Conservation (phyloP, 2,888 invertebrate genomes). For the Drosophila fulvimacula region DNA sequence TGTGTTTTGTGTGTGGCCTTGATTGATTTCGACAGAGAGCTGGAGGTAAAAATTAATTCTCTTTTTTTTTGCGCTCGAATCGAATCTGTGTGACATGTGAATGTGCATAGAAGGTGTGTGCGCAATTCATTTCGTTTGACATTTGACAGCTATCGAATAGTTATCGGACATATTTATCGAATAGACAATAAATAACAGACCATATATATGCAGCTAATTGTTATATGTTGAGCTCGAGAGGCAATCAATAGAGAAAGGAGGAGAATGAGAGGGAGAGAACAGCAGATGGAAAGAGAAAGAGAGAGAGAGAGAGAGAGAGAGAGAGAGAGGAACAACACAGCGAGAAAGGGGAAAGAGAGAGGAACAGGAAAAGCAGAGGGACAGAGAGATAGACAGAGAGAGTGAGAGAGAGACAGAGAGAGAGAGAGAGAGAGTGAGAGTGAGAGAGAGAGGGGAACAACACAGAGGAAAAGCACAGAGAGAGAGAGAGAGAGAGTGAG, state of each 20-base stretch:
- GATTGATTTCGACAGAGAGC: conserved; percentile 61
- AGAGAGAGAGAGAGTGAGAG: neutral
- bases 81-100: conserved; percentile 27
- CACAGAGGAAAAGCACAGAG: too few species aligned
- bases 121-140: conserved; percentile 63
- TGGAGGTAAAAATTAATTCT: conserved; percentile 39
- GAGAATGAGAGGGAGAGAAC: neutral
- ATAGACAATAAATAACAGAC: conserved; percentile 25
- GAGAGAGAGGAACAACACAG: neutral
- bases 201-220: conserved; percentile 15
- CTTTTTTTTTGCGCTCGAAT: conserved; percentile 22
- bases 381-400: neutral
- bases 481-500: neutral
- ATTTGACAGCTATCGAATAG: conserved; percentile 58
- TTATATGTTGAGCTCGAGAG: neutral
- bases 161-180: conserved; percentile 60
- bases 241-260: neutral
- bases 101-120: conserved; percentile 48
- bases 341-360: neutral
- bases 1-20: conserved; percentile 58
- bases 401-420: neutral
- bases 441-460: neutral
- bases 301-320: neutral
- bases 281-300: too few species aligned
- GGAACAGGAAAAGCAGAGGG: neutral